Percentiles rank a stretch among this genome's conserved stretches.
phyloP scores from a whole-genome alignment of 2,113 vertebrate species.

The Thryonomys swinderianus region DNA sequence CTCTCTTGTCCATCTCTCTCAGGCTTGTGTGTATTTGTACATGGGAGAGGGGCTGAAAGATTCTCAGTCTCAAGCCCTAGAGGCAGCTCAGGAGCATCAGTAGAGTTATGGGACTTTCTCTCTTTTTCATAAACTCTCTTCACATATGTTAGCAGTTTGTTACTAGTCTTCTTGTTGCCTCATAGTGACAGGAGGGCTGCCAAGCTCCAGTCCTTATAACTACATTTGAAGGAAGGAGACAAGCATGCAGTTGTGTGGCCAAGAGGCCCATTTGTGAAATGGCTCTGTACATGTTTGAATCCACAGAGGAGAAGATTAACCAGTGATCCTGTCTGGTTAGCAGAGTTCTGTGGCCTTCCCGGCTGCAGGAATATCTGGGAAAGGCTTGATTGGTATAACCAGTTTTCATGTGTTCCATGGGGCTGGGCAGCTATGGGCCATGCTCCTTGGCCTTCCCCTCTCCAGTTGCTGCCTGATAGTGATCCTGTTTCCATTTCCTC shows the following conservation, averaged over 20 bases:
- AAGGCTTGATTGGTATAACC: background rate
- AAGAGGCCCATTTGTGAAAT: background rate
- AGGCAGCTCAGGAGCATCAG: background rate
- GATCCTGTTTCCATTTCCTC: background rate
- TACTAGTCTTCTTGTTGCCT: background rate
- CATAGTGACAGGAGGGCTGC: background rate
- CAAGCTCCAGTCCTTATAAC: background rate
- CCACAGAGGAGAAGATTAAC: background rate
- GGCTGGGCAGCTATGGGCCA: background rate
- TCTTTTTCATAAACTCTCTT: background rate
- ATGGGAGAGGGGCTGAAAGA: background rate
- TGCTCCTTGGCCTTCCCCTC: no score
- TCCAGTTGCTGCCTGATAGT: rapidly evolving
- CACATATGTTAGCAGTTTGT: background rate
- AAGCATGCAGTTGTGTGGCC: background rate
- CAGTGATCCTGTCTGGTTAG: background rate
- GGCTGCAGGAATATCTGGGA: background rate
- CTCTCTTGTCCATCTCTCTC: background rate
- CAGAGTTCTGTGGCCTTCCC: background rate
- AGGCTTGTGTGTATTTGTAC: background rate
- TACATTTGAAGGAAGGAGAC: background rate
- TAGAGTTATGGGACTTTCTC: background rate
- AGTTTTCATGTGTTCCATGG: background rate
- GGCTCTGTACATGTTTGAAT: background rate
- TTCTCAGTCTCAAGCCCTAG: background rate